Evolutionary conservation across 2,888 invertebrate species (phyloP), one percentile per base, ranked within the genome.

Genomic region (Drosophila robusta): DNA sequence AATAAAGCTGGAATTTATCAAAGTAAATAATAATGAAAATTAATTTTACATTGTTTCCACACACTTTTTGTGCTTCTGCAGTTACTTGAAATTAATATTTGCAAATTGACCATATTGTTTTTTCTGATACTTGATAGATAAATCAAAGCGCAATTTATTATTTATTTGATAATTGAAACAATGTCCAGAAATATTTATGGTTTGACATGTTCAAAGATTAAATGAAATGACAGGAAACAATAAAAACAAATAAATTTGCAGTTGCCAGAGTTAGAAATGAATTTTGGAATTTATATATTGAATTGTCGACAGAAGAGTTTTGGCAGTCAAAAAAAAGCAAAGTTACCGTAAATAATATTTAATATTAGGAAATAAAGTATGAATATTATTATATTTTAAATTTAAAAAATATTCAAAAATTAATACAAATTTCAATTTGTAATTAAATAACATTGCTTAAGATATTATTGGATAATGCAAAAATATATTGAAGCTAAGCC

Each of bases 1-100:
- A 34, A 38, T 50, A 41, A 49, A 34, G 16, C 22, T 47, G 44
- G 11, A 26, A 72, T 77, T 58, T 32, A 18, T 66, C 52, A 56
- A 55, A 61, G 41, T 16, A 47, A 51, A 36, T n/a, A 24, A 68
- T 36, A 12, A 14, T n/a, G 11, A 34, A 34, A 12, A 34, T 34
- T 12, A 34, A 34, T 34, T 8, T 29, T 29, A 9, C 9, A 29
- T 29, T 9, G 29, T 9, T 34, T 34, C 12, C 11, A 34, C 29
- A 29, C 9, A 9, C 9, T 34, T 12, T 12, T 34, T 34, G 11
- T 12, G 32, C 1, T 32, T 32, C 11, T 4, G 9, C 29, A 9
- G 34, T 5, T 12, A 4, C 1, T 34, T 34, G 34, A 4, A 29
- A 29, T 29, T 29, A 29, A 29, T 29, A 9, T 29, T 9, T 29